Percentiles rank a stretch among this genome's conserved stretches.
Conservation (phyloP, 2,113 vertebrate genomes). For the Nibea albiflora region DNA sequence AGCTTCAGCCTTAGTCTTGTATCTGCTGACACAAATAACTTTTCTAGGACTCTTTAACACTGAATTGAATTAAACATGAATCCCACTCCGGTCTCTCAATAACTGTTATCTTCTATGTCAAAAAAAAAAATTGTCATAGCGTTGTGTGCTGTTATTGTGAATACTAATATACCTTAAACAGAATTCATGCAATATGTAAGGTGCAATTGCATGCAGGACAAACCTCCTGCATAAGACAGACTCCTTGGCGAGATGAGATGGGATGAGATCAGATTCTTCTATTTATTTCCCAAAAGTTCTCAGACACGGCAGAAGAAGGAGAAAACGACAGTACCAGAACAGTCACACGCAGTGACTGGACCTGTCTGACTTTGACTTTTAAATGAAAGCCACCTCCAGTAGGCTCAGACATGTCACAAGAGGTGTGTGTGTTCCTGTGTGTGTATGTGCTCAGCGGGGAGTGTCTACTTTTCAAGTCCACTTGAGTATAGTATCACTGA, state of each 20-base stretch:
- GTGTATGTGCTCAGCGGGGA: conserved; percentile 16
- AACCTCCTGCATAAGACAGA: conserved; percentile 36
- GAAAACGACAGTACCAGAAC: conserved; percentile 6
- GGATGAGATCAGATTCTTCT: conserved; percentile 18
- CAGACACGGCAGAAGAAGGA: conserved; percentile 13
- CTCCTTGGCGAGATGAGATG: conserved; percentile 20
- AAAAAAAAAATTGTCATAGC: neutral
- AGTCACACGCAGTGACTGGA: conserved; percentile 34
- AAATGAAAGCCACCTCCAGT: conserved; percentile 43
- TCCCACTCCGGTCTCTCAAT: neutral
- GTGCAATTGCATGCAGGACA: conserved; percentile 55
- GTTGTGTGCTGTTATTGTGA: conserved; percentile 12
- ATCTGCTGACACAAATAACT: neutral
- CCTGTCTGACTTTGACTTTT: conserved; percentile 53
- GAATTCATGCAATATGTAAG: conserved; percentile 45
- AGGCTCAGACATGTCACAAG: conserved; percentile 16
- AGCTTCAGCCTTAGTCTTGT: neutral
- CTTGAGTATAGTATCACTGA: conserved; percentile 42
- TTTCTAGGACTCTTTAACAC: neutral
- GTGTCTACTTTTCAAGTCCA: conserved; percentile 47
- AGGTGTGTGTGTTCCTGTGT: conserved; percentile 14
- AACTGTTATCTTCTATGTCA: conserved; percentile 7
- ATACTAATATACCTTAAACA: conserved; percentile 20
- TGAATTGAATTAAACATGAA: conserved; percentile 10
- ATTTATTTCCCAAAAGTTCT: conserved; percentile 24